These are phyloP conservation scores for Zaprionus capensis DNA, from an alignment of 1,140 invertebrate species.

Conservation along the genomic window DNA sequence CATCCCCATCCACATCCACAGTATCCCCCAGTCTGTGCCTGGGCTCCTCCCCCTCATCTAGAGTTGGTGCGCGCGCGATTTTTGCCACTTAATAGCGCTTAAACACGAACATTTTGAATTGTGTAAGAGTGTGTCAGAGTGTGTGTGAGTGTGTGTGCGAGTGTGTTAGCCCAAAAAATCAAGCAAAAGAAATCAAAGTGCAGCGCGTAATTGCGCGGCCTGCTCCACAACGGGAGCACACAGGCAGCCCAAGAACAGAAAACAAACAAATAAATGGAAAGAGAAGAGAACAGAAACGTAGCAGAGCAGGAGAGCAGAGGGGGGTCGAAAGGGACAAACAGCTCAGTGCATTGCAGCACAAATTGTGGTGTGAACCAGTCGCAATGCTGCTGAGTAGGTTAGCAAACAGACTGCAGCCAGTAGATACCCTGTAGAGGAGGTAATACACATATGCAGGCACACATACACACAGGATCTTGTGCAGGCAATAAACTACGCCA, in stretches of 20 bases:
- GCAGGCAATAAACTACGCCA: background rate
- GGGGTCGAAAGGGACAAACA: slow-evolving; percentile 59
- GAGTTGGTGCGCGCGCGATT: slow-evolving; percentile 76
- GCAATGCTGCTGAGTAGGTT: slow-evolving; percentile 7
- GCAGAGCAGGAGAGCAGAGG: background rate
- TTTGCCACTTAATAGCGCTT: slow-evolving; percentile 84
- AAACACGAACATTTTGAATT: slow-evolving; percentile 84
- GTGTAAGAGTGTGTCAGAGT: slow-evolving; percentile 33
- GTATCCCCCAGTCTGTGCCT: background rate
- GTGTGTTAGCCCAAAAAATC: slow-evolving; percentile 16
- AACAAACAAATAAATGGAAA: slow-evolving; percentile 37
- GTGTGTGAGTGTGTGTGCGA: background rate
- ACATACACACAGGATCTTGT: background rate
- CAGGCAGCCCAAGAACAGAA: slow-evolving; percentile 15
- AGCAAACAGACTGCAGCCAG: background rate
- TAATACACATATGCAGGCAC: background rate
- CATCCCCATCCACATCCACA: slow-evolving; percentile 11
- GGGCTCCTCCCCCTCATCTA: slow-evolving; percentile 4
- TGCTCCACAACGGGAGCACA: slow-evolving; percentile 45
- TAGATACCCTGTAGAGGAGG: background rate
- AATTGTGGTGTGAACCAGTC: slow-evolving; percentile 76
- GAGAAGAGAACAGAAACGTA: background rate
- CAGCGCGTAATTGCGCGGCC: slow-evolving; percentile 75
- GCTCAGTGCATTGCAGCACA: slow-evolving; percentile 49
- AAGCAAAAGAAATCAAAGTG: slow-evolving; percentile 66